Conservation (phyloP, 2,888 invertebrate genomes). For the Noctua comes region DNA sequence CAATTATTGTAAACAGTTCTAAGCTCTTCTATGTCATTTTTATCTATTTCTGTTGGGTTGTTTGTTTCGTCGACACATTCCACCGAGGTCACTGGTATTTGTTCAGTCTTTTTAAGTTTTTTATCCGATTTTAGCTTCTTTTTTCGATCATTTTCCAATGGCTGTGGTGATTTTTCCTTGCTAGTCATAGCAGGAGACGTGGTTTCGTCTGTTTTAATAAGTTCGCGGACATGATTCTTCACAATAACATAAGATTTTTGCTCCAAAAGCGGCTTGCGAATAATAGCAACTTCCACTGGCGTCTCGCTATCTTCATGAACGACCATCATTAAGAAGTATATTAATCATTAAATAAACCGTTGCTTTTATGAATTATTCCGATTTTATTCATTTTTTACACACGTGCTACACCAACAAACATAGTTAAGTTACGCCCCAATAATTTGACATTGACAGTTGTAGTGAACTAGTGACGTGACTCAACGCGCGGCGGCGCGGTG, state of each 20-base stretch:
- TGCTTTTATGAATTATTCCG: not conserved
- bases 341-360: constrained; percentile 5
- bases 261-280: constrained; percentile 66
- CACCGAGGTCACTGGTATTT: constrained; percentile 21
- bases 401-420: constrained; percentile 38
- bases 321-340: constrained; percentile 70
- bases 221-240: constrained; percentile 77
- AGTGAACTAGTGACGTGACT: constrained; percentile 47
- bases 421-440: not conserved
- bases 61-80: constrained; percentile 20
- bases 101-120: constrained; percentile 40
- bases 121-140: constrained; percentile 45
- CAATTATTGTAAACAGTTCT: constrained; percentile 80
- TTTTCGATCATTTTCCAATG: constrained; percentile 21
- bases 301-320: constrained; percentile 72
- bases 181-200: constrained; percentile 22
- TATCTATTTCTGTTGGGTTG: constrained; percentile 22
- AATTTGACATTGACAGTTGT: constrained; percentile 49
- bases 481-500: not conserved
- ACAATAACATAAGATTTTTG: constrained; percentile 75
- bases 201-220: constrained; percentile 53
- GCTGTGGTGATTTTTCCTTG: constrained; percentile 42
- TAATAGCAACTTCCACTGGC: constrained; percentile 68
- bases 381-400: not conserved
- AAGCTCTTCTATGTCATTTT: constrained; percentile 80